phyloP scores from a whole-genome alignment of 1,140 invertebrate species.

The Apocrypta bakeri region DNA sequence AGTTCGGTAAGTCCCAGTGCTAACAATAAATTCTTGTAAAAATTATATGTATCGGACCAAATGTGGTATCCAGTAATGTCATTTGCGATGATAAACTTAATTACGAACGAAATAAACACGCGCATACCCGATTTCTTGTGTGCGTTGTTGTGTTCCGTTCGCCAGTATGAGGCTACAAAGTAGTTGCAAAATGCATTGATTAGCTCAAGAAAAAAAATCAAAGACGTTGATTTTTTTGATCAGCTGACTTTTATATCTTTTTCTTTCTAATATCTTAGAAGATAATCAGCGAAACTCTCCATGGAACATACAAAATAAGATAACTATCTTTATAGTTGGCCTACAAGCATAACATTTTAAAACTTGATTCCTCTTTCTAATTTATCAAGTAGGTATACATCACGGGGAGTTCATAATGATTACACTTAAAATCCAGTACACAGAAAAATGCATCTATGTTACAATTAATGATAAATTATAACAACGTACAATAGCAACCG shows the following conservation, averaged over 20 bases:
- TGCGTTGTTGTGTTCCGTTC: neutral
- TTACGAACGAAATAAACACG: slow-evolving; percentile 41
- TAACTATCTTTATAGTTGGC: neutral
- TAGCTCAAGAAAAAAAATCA: slow-evolving; percentile 28
- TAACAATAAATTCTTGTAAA: slow-evolving; percentile 58
- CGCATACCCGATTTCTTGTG: neutral
- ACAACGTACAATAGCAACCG: slow-evolving; percentile 50
- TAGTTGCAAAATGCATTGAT: slow-evolving; percentile 37
- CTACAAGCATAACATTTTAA: slow-evolving; percentile 11
- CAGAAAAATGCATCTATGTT: slow-evolving; percentile 36
- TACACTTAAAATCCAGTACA: slow-evolving; percentile 3
- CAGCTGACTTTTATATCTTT: slow-evolving; percentile 20
- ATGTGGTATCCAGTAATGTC: slow-evolving; percentile 55
- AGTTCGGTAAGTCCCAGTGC: slow-evolving; percentile 60
- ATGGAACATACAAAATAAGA: neutral
- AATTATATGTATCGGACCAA: slow-evolving; percentile 59
- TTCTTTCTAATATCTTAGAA: slow-evolving; percentile 1
- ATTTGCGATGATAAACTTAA: slow-evolving; percentile 56
- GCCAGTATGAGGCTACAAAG: slow-evolving; percentile 34
- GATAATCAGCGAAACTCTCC: neutral
- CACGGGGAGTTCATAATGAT: neutral
- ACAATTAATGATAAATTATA: slow-evolving; percentile 40
- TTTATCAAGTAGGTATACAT: neutral
- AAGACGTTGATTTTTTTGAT: slow-evolving; percentile 33
- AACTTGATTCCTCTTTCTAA: neutral